A percentile compares a stretch with the other conserved stretches of the same genome.
phyloP scores from a whole-genome alignment of 2,797 vertebrate genomes.

The Prionace glauca region DNA sequence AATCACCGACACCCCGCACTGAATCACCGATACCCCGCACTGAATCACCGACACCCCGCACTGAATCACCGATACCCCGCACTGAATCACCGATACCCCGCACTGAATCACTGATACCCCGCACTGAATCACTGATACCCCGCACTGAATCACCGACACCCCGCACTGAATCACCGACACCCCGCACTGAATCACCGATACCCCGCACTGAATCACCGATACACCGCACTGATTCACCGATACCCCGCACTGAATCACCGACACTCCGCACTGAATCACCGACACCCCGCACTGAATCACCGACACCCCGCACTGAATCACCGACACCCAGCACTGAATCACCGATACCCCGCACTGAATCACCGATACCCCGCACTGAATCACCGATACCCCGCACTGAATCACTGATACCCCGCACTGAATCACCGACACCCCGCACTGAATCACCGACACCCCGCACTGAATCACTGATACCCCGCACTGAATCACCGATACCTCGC shows the following conservation, averaged over 20 bases:
- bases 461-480: neutral
- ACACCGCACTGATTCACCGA: neutral
- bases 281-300: neutral
- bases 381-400: neutral
- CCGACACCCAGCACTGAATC: neutral
- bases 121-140: neutral
- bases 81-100: neutral
- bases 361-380: neutral
- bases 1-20: neutral
- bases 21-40: neutral
- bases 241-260: neutral
- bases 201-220: neutral
- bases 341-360: neutral
- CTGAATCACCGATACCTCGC: neutral
- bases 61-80: neutral
- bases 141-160: neutral
- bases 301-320: neutral
- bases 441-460: neutral
- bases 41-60: neutral
- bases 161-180: neutral
- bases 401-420: neutral
- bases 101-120: neutral
- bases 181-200: neutral
- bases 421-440: neutral
- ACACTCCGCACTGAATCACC: neutral